Evolutionary conservation across 2,888 invertebrate genomes (phyloP).

Genomic region (Gymnocheta viridis): DNA sequence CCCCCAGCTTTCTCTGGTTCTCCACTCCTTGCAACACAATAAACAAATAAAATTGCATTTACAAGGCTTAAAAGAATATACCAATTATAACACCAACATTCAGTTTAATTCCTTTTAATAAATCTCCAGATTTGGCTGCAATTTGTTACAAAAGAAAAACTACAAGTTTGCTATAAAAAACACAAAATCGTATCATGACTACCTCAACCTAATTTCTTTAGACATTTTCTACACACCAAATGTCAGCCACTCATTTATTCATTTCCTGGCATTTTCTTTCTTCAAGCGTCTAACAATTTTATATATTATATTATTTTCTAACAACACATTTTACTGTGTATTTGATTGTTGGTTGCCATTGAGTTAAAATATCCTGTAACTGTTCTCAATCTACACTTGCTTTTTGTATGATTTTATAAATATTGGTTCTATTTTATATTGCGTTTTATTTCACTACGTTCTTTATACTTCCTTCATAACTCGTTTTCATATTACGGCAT

Average conservation of each 20-base stretch:
- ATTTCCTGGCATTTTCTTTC: constrained; percentile 41
- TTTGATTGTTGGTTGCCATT: neutral
- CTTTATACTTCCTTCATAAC: neutral
- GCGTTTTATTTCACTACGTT: neutral
- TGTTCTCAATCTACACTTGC: neutral
- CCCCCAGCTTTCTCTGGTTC: no score
- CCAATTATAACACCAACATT: no score
- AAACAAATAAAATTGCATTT: no score
- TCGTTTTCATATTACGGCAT: constrained; percentile 1
- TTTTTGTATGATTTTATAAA: neutral
- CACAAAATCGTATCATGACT: constrained; percentile 9
- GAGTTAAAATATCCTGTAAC: constrained; percentile 18
- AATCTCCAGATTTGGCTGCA: no score
- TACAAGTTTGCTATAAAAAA: neutral
- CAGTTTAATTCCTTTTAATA: no score
- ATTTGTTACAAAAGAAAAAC: neutral
- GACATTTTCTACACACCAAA: constrained; percentile 25
- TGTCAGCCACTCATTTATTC: constrained; percentile 32
- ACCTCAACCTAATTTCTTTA: neutral
- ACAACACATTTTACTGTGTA: neutral
- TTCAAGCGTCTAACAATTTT: constrained; percentile 35
- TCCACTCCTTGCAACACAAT: no score
- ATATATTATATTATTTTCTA: neutral
- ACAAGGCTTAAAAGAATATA: no score
- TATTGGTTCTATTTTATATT: constrained; percentile 10